phyloP scores from a whole-genome alignment of 2,888 invertebrate genomes.

The Meganola albula region DNA sequence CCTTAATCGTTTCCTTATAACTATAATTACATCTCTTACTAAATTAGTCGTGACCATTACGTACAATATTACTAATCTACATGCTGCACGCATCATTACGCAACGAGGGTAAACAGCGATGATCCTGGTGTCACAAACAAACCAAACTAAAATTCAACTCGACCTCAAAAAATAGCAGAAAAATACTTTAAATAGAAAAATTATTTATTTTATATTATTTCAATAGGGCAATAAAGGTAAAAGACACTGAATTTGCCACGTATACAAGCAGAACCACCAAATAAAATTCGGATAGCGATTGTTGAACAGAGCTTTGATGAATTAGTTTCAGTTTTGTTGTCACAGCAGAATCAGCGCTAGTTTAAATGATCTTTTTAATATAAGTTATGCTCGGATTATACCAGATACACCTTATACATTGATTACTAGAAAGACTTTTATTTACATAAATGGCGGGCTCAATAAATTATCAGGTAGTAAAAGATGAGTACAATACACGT shows the following conservation, averaged over 20 bases:
- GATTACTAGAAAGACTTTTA: conserved; percentile 27
- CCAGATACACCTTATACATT: conserved; percentile 24
- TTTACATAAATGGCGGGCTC: conserved; percentile 35
- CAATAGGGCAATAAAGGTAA: too few relatives aligned
- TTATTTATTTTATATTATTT: too few relatives aligned
- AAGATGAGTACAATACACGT: conserved; percentile 13
- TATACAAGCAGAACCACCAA: too few relatives aligned
- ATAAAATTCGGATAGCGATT: too few relatives aligned
- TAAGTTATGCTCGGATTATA: conserved; percentile 28
- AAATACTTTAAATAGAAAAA: too few relatives aligned
- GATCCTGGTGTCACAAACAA: conserved; percentile 20
- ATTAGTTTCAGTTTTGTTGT: too few relatives aligned
- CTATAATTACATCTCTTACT: conserved; percentile 70
- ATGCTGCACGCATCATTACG: conserved; percentile 47
- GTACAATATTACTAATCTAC: conserved; percentile 59
- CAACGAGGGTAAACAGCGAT: conserved; percentile 35
- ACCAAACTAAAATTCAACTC: too few relatives aligned
- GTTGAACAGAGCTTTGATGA: too few relatives aligned
- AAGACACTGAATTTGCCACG: too few relatives aligned
- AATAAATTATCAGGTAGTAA: conserved; percentile 22
- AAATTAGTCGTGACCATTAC: conserved; percentile 57
- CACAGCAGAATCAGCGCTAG: too few relatives aligned
- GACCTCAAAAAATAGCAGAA: too few relatives aligned
- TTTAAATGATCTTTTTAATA: too few relatives aligned
- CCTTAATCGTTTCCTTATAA: conserved; percentile 62